phyloP scores from a whole-genome alignment of 2,113 vertebrate species.

The Microcebus jonahi region DNA sequence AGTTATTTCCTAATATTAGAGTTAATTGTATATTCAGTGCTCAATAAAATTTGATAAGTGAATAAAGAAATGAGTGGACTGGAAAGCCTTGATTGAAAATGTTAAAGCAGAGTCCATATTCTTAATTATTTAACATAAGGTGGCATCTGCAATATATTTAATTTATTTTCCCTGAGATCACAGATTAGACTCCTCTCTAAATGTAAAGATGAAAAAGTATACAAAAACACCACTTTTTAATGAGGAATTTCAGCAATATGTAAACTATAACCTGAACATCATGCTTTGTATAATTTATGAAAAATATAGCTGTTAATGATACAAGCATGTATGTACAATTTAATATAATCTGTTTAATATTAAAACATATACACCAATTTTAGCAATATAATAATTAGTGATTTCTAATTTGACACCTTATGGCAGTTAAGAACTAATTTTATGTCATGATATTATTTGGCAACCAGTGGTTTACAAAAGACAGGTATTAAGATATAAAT shows the following conservation, averaged over 20 bases:
- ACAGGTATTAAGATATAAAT: constrained; percentile 7
- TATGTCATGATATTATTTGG: background rate
- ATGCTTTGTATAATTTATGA: background rate
- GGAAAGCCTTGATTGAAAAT: background rate
- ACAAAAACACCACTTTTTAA: background rate
- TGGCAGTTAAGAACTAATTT: background rate
- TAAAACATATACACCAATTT: background rate
- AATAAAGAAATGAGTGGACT: background rate
- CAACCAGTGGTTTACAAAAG: constrained; percentile 32
- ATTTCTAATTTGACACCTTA: constrained; percentile 40
- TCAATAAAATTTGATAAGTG: background rate
- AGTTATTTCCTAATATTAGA: background rate
- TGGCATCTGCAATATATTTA: background rate
- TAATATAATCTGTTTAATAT: background rate
- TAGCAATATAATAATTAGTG: background rate
- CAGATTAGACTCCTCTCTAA: background rate
- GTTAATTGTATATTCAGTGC: background rate
- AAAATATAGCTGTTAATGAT: background rate
- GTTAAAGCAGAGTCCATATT: background rate
- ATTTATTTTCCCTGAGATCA: background rate
- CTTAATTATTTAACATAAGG: background rate
- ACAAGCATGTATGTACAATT: background rate
- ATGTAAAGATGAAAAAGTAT: background rate
- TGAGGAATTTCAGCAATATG: background rate
- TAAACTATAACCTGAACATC: background rate